Conservation (phyloP, 2,888 invertebrate species). For the Drosophila differens region DNA sequence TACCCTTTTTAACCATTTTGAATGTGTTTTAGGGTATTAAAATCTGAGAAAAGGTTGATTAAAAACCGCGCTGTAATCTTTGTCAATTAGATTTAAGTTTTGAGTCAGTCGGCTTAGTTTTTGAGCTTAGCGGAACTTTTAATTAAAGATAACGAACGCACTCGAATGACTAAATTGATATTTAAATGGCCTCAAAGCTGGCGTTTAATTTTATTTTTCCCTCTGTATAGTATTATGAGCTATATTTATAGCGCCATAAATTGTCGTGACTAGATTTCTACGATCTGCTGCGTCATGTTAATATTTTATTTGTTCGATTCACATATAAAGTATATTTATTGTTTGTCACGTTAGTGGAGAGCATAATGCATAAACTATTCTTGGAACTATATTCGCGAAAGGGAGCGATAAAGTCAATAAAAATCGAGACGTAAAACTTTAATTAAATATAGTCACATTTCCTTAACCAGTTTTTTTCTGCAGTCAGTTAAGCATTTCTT, state of each 20-base stretch:
- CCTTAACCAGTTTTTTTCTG: background rate
- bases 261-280: slow-evolving; percentile 35
- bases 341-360: slow-evolving; percentile 6
- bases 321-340: background rate
- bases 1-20: background rate
- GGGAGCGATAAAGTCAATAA: background rate
- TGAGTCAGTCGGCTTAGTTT: background rate
- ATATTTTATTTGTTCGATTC: slow-evolving; percentile 14
- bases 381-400: background rate
- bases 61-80: slow-evolving; percentile 11
- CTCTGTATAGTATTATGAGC: slow-evolving; percentile 13
- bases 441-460: background rate
- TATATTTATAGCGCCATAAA: slow-evolving; percentile 54
- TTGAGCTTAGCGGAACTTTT: slow-evolving; percentile 68
- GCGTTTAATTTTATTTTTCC: slow-evolving; percentile 44
- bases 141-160: slow-evolving; percentile 60
- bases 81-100: slow-evolving; percentile 36
- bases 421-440: too few species aligned
- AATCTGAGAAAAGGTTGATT: background rate
- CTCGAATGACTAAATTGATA: slow-evolving; percentile 55
- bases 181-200: slow-evolving; percentile 50
- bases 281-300: slow-evolving; percentile 26
- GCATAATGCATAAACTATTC: background rate
- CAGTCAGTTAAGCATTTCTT: background rate
- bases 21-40: background rate